Evolutionary conservation across 2,113 vertebrate species (phyloP).

Genomic region (Potamarius usumacintae): DNA sequence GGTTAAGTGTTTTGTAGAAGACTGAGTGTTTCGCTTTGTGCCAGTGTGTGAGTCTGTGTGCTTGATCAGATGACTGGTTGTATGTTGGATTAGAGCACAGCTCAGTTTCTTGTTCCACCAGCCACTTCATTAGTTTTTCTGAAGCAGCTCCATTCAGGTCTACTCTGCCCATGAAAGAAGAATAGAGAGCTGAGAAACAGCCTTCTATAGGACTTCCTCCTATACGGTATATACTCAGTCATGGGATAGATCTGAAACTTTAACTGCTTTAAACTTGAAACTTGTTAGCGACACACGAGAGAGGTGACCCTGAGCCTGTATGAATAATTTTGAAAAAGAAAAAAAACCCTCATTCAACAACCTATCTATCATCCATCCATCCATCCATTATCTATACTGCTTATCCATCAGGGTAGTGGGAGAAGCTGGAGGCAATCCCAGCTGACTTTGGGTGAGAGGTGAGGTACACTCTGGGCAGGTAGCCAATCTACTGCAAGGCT

Average conservation of each 20-base stretch:
- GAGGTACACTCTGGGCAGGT: too few species aligned
- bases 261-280: neutral
- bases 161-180: constrained; percentile 26
- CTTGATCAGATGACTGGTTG: constrained; percentile 38
- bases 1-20: constrained; percentile 47
- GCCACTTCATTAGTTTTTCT: constrained; percentile 27
- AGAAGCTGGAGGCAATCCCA: too few species aligned
- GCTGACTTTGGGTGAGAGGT: too few species aligned
- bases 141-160: constrained; percentile 32
- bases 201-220: neutral
- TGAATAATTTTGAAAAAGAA: neutral
- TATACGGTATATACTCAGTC: neutral
- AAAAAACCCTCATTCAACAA: neutral
- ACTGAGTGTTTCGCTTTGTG: constrained; percentile 35
- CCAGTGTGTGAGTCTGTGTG: constrained; percentile 41
- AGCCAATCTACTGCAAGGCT: too few species aligned
- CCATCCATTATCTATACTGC: too few species aligned
- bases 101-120: constrained; percentile 40
- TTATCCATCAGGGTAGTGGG: too few species aligned
- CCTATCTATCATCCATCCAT: too few species aligned
- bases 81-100: constrained; percentile 27
- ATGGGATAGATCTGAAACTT: neutral
- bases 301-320: neutral
- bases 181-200: constrained; percentile 30
- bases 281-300: neutral